phyloP scores from a whole-genome alignment of 2,113 vertebrate genomes.

The Pseudorhombus dupliciocellatus region DNA sequence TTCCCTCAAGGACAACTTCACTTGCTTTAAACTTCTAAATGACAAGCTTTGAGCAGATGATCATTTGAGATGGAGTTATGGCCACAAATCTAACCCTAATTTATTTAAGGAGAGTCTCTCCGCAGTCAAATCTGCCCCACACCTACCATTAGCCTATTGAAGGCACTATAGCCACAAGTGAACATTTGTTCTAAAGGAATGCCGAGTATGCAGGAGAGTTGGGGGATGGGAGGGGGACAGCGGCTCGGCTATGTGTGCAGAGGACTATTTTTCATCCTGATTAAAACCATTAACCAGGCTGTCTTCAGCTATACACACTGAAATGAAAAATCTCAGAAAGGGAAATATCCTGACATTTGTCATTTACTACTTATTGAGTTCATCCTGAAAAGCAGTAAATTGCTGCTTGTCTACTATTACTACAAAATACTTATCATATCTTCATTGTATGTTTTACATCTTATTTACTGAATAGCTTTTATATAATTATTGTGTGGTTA shows the following conservation, averaged over 20 bases:
- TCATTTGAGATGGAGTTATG: not conserved
- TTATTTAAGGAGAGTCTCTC: slow-evolving; percentile 56
- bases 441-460: not conserved
- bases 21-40: not conserved
- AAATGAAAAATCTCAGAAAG: slow-evolving; percentile 18
- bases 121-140: slow-evolving; percentile 50
- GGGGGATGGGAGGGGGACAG: slow-evolving; percentile 81
- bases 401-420: not conserved
- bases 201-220: slow-evolving; percentile 81
- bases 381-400: slow-evolving; percentile 1
- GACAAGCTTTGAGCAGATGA: not conserved
- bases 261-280: slow-evolving; percentile 75
- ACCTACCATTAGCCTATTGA: slow-evolving; percentile 81
- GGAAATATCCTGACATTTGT: slow-evolving; percentile 7
- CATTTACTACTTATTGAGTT: not conserved
- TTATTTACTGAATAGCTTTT: not conserved
- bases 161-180: slow-evolving; percentile 89
- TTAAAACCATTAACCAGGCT: slow-evolving; percentile 70
- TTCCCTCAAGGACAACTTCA: not conserved
- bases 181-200: slow-evolving; percentile 92
- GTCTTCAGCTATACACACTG: slow-evolving; percentile 24
- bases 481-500: not conserved
- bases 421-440: slow-evolving; percentile 11
- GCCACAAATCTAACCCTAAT: slow-evolving; percentile 9
- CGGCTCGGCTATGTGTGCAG: slow-evolving; percentile 66